Conservation (phyloP, 2,113 vertebrate species). For the Galemys pyrenaicus region DNA sequence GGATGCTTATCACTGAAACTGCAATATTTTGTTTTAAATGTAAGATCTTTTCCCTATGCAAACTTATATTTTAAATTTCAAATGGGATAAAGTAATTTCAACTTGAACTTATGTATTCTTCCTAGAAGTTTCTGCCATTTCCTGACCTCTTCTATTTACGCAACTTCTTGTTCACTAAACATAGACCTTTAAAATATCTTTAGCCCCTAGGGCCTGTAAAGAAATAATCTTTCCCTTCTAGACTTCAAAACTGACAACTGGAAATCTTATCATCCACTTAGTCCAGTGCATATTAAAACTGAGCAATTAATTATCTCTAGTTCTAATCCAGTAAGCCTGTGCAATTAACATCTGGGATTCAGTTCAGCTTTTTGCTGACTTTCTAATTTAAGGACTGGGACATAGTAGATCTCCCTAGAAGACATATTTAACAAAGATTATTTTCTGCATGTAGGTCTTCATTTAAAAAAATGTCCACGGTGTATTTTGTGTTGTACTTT, state of each 20-base stretch:
- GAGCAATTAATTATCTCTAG: conserved; percentile 86
- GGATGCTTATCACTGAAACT: conserved; percentile 65
- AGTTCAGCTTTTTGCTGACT: conserved; percentile 82
- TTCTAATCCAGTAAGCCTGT: conserved; percentile 85
- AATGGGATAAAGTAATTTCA: conserved; percentile 34
- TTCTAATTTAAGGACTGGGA: conserved; percentile 83
- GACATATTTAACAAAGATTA: conserved; percentile 63
- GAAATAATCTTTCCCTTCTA: conserved; percentile 79
- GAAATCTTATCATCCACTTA: conserved; percentile 83
- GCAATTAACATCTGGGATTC: conserved; percentile 86
- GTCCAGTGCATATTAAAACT: conserved; percentile 81
- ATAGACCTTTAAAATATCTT: conserved; percentile 77
- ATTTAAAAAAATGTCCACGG: conserved; percentile 7
- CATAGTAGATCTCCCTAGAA: conserved; percentile 75
- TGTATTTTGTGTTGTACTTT: conserved; percentile 7
- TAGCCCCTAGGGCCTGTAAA: conserved; percentile 65
- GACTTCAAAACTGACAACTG: conserved; percentile 70
- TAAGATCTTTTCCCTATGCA: background rate
- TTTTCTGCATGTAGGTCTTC: conserved; percentile 50
- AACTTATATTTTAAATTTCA: conserved; percentile 66
- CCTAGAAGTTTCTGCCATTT: conserved; percentile 52
- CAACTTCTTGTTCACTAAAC: conserved; percentile 63
- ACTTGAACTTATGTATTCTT: conserved; percentile 53
- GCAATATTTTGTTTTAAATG: background rate
- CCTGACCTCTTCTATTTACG: conserved; percentile 57